phyloP scores from a whole-genome alignment of 1,140 invertebrate genomes.

The Stegodyphus dumicola region DNA sequence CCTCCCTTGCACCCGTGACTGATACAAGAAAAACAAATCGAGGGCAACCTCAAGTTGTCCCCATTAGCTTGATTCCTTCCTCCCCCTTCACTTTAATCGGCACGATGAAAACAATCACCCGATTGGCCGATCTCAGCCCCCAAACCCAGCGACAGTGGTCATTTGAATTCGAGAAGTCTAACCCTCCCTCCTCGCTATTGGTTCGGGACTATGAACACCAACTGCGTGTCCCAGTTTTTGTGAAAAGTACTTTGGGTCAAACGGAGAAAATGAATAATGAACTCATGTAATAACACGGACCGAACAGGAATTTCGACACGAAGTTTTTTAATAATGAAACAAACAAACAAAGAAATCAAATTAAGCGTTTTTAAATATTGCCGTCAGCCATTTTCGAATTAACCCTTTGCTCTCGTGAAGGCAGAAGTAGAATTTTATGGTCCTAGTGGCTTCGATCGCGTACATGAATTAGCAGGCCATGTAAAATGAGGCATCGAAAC shows the following conservation, averaged over 20 bases:
- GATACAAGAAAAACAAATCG: constrained; percentile 17
- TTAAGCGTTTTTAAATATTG: constrained; percentile 23
- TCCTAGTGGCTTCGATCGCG: not conserved
- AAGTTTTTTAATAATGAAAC: not conserved
- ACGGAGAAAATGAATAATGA: constrained; percentile 30
- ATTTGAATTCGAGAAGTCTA: constrained; percentile 13
- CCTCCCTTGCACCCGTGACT: not conserved
- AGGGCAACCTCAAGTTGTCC: constrained; percentile 47
- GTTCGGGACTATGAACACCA: not conserved
- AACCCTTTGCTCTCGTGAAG: constrained; percentile 1
- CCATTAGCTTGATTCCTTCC: constrained; percentile 14
- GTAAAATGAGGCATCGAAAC: too few species aligned
- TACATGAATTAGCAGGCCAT: too few species aligned
- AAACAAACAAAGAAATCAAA: constrained; percentile 26
- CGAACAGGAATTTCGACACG: constrained; percentile 2
- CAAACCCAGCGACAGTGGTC: constrained; percentile 29
- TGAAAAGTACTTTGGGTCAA: constrained; percentile 23
- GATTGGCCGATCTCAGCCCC: constrained; percentile 13
- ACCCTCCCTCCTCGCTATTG: constrained; percentile 25
- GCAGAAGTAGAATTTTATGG: not conserved
- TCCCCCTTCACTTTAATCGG: not conserved
- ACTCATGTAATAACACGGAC: constrained; percentile 13
- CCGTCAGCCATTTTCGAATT: constrained; percentile 12
- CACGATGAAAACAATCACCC: not conserved
- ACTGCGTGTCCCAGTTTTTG: constrained; percentile 1